Evolutionary conservation across 2,888 invertebrate species (phyloP), one percentile per base, ranked within the genome.

Genomic region (Chrysolina haemoptera): DNA sequence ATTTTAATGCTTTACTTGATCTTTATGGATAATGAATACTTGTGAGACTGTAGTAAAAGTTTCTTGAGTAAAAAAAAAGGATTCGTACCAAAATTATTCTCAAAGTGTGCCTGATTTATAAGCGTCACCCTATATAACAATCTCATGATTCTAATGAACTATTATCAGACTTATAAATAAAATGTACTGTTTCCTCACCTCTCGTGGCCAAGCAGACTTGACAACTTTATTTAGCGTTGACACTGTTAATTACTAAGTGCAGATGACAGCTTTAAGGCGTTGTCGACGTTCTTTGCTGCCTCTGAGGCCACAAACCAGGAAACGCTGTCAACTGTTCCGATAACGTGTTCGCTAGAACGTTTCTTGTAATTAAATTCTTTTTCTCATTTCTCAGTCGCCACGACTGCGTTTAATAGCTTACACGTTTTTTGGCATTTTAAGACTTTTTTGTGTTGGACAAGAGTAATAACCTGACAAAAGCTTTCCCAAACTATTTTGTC

Each of bases 181-280:
- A 27, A 27, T 27, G 27, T 16, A 35, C 22, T 27, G 59, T n/a
- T 59, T 35, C n/a, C 35, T 14, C 1, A n/a, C 16, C 8, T 59
- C 59, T 35, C 59, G 27, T 27, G 35, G 59, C 27, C 59, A 53
- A 4, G 16, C 8, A 59, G 70, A 70, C 73, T 62, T 67, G 66
- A 74, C 65, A 63, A 74, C 46, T 74, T 74, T 74, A 74, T 74
- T 70, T 68, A 40, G 68, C 74, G 55, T 74, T 46, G 67, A 70
- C 70, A 41, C 43, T 53, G 63, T 74, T 81, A 82, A 82, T 82
- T 82, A 80, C 78, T 74, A 75, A 73, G 77, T 81, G 80, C 75
- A 73, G 82, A 78, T 82, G 82, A 82, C 82, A 82, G 82, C 65
- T 82, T 82, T 82, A 81, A 82, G 80, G 77, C 79, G 75, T 76